phyloP scores from a whole-genome alignment of 2,797 vertebrate genomes.

The Muscicapa comitata region DNA sequence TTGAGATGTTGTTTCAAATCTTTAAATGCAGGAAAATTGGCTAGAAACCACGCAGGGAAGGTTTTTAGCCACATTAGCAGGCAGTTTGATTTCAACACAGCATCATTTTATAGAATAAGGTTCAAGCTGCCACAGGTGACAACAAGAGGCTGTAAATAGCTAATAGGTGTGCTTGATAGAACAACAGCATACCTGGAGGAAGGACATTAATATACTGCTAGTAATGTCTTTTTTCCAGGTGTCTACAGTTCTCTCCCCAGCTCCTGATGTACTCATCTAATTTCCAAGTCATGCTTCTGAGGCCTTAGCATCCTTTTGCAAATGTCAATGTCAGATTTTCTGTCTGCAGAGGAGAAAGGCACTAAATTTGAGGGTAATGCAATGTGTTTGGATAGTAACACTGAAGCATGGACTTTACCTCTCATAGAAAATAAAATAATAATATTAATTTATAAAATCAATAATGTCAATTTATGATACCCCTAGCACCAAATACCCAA shows the following conservation, averaged over 20 bases:
- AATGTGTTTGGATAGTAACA: not conserved
- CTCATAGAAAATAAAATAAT: not conserved
- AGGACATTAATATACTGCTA: not conserved
- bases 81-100: not conserved
- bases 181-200: not conserved
- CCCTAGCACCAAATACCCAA: not conserved
- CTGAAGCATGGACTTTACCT: not conserved
- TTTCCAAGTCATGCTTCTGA: constrained; percentile 28
- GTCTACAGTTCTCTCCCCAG: not conserved
- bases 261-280: constrained; percentile 24
- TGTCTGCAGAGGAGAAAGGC: not conserved
- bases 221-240: not conserved
- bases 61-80: not conserved
- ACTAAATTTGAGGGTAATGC: not conserved
- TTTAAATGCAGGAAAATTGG: not conserved
- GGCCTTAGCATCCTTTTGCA: not conserved
- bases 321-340: not conserved
- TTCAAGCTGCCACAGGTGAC: constrained; percentile 9
- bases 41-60: not conserved
- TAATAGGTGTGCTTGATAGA: not conserved
- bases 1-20: not conserved
- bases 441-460: not conserved
- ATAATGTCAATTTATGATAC: not conserved
- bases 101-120: not conserved
- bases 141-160: not conserved